phyloP scores from a whole-genome alignment of 2,797 vertebrate species.

The Pangasius mekongensis region DNA sequence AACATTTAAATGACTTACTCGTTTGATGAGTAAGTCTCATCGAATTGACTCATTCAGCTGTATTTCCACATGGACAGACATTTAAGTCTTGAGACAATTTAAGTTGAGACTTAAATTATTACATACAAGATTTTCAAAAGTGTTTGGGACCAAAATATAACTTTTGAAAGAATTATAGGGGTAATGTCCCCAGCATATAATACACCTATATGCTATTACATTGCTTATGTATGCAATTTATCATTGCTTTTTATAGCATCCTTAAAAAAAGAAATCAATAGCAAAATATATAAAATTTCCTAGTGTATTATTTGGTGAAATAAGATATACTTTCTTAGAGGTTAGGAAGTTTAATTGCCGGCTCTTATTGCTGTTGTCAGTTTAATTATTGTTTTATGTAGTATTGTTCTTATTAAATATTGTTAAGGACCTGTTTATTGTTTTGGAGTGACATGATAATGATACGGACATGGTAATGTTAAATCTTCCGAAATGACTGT shows the following conservation, averaged over 20 bases:
- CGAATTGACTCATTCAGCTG: not conserved
- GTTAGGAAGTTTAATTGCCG: not conserved
- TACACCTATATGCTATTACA: not conserved
- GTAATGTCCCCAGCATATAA: not conserved
- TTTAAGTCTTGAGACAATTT: not conserved
- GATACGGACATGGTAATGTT: not conserved
- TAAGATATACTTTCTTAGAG: not conserved
- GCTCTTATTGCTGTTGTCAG: not conserved
- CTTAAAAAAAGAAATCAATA: not conserved
- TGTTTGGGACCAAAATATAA: not conserved
- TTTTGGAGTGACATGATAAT: not conserved
- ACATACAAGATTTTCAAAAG: not conserved
- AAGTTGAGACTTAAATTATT: not conserved
- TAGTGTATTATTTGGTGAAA: not conserved
- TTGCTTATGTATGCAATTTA: not conserved
- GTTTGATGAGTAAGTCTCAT: not conserved
- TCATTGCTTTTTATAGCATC: conserved; percentile 2
- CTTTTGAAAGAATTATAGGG: not conserved
- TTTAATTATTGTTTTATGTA: not conserved
- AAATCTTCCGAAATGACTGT: not conserved
- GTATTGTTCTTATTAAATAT: not conserved
- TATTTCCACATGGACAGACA: not conserved
- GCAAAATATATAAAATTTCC: not conserved
- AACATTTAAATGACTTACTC: not conserved
- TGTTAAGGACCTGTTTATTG: not conserved